Evolutionary conservation across 53 echinoderm and acorn worm species (phyloP), one percentile per base, ranked within the genome.

Genomic region (Hippasteria phrygiana): DNA sequence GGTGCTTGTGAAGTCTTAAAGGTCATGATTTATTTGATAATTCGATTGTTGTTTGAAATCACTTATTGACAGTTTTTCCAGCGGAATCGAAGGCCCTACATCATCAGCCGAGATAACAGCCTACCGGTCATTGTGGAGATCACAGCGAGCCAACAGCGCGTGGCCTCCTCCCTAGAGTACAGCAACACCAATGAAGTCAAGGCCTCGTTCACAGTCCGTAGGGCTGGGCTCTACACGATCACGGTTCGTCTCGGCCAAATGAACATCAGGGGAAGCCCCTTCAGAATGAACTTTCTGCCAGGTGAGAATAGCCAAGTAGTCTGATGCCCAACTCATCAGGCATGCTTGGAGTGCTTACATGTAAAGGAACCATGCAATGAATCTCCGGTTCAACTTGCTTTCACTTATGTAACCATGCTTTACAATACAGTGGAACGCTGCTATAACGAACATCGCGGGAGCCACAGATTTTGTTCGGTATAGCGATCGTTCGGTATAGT

Each of bases 241-340:
- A 62, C 88, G 12, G 53, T 95, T 1, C 88, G 82, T 10, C 82
- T 97, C 0, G 89, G 88, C 16, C 87, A 80, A 12, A 85, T 69
- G 43, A 91, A 91, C 9, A 97, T 97, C 81, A 93, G 73, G 32
- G 95, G 92, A 43, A 97, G 95, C 33, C 95, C 95, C 13, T 97
- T 89, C 87, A 80, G 77, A 36, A 95, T 89, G 72, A 87, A 80
- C 9, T 94, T 97, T 62, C 64, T 92, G 20, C 91, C 98, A 74
- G 98, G 96, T 96, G 71, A 65, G 78, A 24, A n/a, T n/a, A n/a
- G n/a, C n/a, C n/a, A n/a, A n/a, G n/a, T n/a, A n/a, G n/a, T n/a
- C n/a, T n/a, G n/a, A n/a, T n/a, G n/a, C n/a, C n/a, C n/a, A n/a
- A n/a, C n/a, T n/a, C n/a, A n/a, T n/a, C n/a, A n/a, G n/a, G n/a